phyloP scores from a whole-genome alignment of 1,140 invertebrate species.

The Yoshiicerus persimilis region DNA sequence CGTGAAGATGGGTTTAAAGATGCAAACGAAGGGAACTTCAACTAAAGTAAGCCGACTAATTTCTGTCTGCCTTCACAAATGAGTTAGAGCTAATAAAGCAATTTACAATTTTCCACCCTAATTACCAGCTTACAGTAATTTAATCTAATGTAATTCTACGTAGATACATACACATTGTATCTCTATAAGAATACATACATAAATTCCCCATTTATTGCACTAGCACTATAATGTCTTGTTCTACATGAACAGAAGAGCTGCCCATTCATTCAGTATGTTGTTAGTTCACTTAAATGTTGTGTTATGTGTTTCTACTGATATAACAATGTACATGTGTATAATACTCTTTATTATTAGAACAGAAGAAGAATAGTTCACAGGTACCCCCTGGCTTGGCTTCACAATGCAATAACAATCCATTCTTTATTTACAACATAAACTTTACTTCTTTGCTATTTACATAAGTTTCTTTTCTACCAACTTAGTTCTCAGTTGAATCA shows the following conservation, averaged over 20 bases:
- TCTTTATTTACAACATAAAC: background rate
- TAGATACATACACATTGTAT: background rate
- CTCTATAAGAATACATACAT: no score
- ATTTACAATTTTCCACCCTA: slow-evolving; percentile 8
- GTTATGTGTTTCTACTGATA: no score
- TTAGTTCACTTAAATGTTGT: no score
- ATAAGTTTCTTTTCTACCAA: background rate
- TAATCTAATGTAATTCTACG: background rate
- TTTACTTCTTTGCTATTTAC: background rate
- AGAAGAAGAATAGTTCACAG: background rate
- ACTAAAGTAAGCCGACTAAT: background rate
- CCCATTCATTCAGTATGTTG: no score
- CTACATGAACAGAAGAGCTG: no score
- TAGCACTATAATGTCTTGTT: no score
- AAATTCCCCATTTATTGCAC: no score
- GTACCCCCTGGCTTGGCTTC: background rate
- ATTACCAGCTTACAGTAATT: background rate
- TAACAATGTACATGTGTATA: no score
- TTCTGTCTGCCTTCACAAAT: background rate
- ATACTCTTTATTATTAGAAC: background rate
- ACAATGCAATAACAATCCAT: background rate
- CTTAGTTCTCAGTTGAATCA: background rate
- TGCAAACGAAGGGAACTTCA: background rate
- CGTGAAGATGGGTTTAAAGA: background rate
- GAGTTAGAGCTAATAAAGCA: slow-evolving; percentile 16